A percentile compares a stretch with the other conserved stretches of the same genome.
These are phyloP conservation scores for Paratrypauchen microcephalus DNA, from an alignment of 2,797 vertebrate species.

Conservation along the genomic window DNA sequence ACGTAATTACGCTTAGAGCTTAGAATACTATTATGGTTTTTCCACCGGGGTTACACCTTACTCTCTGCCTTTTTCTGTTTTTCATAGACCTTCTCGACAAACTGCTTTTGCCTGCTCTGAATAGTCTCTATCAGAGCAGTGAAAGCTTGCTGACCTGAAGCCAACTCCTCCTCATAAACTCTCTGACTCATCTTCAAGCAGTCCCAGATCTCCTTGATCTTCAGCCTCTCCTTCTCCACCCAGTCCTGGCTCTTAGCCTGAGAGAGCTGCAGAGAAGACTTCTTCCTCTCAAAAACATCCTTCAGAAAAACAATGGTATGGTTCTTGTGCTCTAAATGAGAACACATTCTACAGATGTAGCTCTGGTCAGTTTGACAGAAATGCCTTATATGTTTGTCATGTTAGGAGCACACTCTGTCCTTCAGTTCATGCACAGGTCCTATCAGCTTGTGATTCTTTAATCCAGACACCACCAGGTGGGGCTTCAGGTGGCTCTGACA, in stretches of 20 bases:
- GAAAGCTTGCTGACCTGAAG: not conserved
- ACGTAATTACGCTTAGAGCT: no score
- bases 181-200: not conserved
- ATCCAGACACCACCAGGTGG: not conserved
- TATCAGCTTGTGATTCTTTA: not conserved
- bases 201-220: not conserved
- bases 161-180: not conserved
- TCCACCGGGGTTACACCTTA: no score
- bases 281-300: not conserved
- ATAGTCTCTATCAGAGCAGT: not conserved
- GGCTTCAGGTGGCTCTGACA: not conserved
- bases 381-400: not conserved
- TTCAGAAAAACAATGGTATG: not conserved
- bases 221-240: not conserved
- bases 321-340: not conserved
- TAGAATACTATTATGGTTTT: no score
- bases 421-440: not conserved
- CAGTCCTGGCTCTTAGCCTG: not conserved
- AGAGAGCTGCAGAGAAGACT: not conserved
- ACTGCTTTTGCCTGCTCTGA: not conserved
- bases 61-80: not conserved
- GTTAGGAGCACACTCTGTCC: not conserved
- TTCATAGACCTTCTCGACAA: not conserved
- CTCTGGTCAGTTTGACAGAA: not conserved
- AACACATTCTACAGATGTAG: not conserved